Conservation (phyloP, 2,888 invertebrate species). For the Drosophila kokeensis region DNA sequence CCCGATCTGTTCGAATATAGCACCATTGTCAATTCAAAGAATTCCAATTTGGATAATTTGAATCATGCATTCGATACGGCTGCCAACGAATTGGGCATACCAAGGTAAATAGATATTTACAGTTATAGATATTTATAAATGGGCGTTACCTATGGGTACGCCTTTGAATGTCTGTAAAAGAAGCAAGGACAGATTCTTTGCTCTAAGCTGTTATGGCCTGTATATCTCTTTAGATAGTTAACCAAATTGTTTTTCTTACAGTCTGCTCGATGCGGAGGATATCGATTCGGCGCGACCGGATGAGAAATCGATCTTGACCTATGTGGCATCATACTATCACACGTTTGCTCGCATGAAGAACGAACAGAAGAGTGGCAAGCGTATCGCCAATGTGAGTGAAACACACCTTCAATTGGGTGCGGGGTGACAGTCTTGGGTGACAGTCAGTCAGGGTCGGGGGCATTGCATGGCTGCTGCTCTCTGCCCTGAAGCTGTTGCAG, state of each 20-base stretch:
- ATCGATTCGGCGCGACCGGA: conserved; percentile 97
- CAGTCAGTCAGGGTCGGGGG: conserved; percentile 50
- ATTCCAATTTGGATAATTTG: conserved; percentile 94
- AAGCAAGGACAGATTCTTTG: neutral
- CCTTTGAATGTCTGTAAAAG: neutral
- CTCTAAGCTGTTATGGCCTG: neutral
- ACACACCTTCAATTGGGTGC: conserved; percentile 42
- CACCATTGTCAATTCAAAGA: conserved; percentile 90
- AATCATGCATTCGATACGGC: conserved; percentile 99
- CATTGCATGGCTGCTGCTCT: conserved; percentile 43
- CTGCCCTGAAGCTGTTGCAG: conserved; percentile 58
- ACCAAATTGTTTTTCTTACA: conserved; percentile 56
- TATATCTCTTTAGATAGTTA: neutral
- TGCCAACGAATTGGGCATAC: conserved; percentile 96
- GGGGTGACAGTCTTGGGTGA: conserved; percentile 27
- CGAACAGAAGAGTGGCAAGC: conserved; percentile 97
- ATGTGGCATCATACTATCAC: conserved; percentile 99
- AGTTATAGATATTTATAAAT: neutral
- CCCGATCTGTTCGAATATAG: conserved; percentile 97
- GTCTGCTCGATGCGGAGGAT: conserved; percentile 97
- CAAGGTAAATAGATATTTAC: conserved; percentile 84
- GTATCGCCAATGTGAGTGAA: conserved; percentile 96
- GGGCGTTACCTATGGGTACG: neutral
- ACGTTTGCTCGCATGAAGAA: conserved; percentile 99
- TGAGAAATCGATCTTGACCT: conserved; percentile 99